These are phyloP conservation scores for Coremacera marginata DNA, from an alignment of 2,888 invertebrate genomes.

Conservation along the genomic window DNA sequence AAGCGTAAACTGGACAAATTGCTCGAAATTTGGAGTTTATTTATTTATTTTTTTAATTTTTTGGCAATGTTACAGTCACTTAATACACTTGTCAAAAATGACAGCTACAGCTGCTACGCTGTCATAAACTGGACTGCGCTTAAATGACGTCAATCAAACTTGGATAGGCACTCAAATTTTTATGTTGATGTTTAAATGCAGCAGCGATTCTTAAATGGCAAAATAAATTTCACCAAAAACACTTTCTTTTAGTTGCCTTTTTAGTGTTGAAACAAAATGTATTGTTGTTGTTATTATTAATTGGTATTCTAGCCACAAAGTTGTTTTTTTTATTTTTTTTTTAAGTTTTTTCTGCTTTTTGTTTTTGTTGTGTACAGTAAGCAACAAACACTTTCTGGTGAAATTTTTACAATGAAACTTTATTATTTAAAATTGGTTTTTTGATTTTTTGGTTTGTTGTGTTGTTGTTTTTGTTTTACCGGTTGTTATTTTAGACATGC, in stretches of 20 bases:
- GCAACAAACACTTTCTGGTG: background rate
- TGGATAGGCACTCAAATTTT: background rate
- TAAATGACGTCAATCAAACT: background rate
- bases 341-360: background rate
- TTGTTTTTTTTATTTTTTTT: background rate
- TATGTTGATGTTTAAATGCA: background rate
- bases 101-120: too few relatives aligned
- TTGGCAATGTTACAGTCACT: background rate
- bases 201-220: background rate
- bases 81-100: too few relatives aligned
- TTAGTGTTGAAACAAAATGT: background rate
- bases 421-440: background rate
- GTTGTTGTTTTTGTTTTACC: background rate
- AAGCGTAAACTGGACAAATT: background rate
- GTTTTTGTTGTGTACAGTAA: background rate
- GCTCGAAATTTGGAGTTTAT: background rate
- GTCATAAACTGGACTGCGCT: too few relatives aligned
- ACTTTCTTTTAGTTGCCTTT: conserved; percentile 11
- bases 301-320: conserved; percentile 15
- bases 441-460: background rate
- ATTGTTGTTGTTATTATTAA: conserved; percentile 2
- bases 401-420: conserved; percentile 22
- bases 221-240: background rate
- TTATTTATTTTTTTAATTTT: background rate
- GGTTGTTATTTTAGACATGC: background rate